Evolutionary conservation across 2,888 invertebrate genomes (phyloP).

Genomic region (Sacculina carcini): DNA sequence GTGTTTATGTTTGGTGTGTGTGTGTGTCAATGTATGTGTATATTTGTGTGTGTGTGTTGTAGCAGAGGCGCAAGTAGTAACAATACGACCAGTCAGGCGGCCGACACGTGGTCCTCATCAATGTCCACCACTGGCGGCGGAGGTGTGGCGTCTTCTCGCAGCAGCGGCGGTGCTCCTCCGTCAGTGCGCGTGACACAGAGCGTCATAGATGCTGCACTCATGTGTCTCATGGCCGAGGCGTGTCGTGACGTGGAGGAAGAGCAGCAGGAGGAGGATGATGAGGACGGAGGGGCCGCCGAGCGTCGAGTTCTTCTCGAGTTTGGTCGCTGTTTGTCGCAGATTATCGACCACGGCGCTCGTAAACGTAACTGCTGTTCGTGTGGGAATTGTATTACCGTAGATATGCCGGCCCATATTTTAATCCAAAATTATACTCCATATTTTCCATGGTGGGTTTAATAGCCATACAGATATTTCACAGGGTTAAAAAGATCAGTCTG

Average conservation of each 20-base stretch:
- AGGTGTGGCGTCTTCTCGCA: not conserved
- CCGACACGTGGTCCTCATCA: not conserved
- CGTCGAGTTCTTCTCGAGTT: slow-evolving; percentile 71
- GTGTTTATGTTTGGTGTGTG: no score
- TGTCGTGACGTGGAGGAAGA: slow-evolving; percentile 38
- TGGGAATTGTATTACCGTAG: not conserved
- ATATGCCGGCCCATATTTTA: no score
- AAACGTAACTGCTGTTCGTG: not conserved
- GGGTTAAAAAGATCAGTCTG: no score
- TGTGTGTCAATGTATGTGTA: no score
- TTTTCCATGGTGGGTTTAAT: no score
- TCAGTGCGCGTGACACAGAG: slow-evolving; percentile 46
- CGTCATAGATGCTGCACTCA: slow-evolving; percentile 83
- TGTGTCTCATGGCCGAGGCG: slow-evolving; percentile 81
- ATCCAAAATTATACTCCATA: no score
- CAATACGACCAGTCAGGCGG: no score
- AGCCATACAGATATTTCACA: no score
- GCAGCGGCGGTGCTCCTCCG: not conserved
- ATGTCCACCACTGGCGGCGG: not conserved
- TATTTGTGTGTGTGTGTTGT: no score
- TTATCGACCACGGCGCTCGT: slow-evolving; percentile 34
- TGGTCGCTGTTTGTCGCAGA: slow-evolving; percentile 73
- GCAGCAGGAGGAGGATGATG: slow-evolving; percentile 38
- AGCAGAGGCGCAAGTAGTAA: no score
- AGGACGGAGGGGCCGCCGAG: slow-evolving; percentile 35